Percentiles rank a stretch among this genome's conserved stretches.
These are phyloP conservation scores for Denticeps clupeoides DNA, from an alignment of 2,797 vertebrate genomes.

Conservation along the genomic window DNA sequence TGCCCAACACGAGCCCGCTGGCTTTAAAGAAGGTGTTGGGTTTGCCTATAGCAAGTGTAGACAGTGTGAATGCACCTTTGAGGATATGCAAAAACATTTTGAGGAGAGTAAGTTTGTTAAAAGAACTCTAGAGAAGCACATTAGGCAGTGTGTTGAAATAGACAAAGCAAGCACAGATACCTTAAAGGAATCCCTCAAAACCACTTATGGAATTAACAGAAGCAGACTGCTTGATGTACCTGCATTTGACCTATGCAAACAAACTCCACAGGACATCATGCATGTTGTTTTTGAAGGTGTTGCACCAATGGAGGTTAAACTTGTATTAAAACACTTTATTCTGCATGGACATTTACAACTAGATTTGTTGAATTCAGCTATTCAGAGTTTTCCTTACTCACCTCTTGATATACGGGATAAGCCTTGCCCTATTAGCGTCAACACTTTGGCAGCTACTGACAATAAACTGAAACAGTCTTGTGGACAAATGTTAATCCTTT, in stretches of 20 bases:
- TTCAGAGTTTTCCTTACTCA: background rate
- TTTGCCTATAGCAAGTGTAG: background rate
- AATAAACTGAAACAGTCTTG: constrained; percentile 5
- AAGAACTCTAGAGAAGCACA: background rate
- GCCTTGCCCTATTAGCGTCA: background rate
- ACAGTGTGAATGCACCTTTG: background rate
- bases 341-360: background rate
- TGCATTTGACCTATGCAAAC: background rate
- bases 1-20: constrained; percentile 6
- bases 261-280: constrained; percentile 4
- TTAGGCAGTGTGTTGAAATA: constrained; percentile 1
- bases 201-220: background rate
- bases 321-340: background rate
- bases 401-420: constrained; percentile 1
- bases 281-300: constrained; percentile 5
- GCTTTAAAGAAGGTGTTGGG: constrained; percentile 4
- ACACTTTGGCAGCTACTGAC: constrained; percentile 1
- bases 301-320: background rate
- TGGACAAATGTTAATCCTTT: constrained; percentile 1
- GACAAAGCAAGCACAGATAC: background rate
- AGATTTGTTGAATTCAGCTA: background rate
- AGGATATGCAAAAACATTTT: constrained; percentile 2
- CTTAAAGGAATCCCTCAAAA: background rate
- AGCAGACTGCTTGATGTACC: constrained; percentile 4
- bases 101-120: background rate